Base-by-base conservation (phyloP, 2,797 vertebrate species). In the Sternarchorhynchus goeldii region DNA sequence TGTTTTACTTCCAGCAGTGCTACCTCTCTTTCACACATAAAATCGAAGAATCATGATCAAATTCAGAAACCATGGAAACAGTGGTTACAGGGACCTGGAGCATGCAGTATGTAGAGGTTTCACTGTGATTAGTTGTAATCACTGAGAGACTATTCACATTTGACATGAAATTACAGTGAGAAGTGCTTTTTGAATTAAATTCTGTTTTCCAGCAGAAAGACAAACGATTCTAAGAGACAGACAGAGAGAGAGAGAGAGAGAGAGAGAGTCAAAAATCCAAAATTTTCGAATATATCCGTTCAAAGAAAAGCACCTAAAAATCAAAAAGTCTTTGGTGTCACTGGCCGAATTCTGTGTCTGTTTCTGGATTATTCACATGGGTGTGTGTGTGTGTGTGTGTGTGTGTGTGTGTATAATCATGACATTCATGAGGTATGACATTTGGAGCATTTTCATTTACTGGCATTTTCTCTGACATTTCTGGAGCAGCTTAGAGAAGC, bases 381-480 rank as follows among this genome's bases (percentile, higher is more conserved):
- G 29, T 57, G 21, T 65, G 17, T 80, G 20, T 34, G 50, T 59
- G 29, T 58, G 12, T 65, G n/a, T 77, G 70, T 60, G 31, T 55
- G 29, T 39, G 62, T 79, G 53, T 73, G 55, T 59, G n/a, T 25
- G 36, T 45, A n/a, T 73, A 60, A 74, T 81, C 75, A 63, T 73
- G 45, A 75, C 76, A 79, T 82, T 75, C 67, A 75, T 59, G 31
- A n/a, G 18, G 16, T 65, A 6, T 81, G 79, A 77, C 62, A 81
- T 81, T 77, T 81, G 63, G 41, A 31, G 41, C 53, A 45, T 60
- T 71, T 77, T 66, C 70, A 72, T 71, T 81, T 74, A 63, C 45
- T 57, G 39, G n/a, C 65, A 72, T 75, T 81, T 83, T 31, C 53
- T 34, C 17, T 75, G 72, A 63, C 62, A 81, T 78, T 83, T 78